Percentiles rank a stretch among this genome's conserved stretches.
Conservation (phyloP, 1,140 invertebrate genomes). For the Drosophila hydei region DNA sequence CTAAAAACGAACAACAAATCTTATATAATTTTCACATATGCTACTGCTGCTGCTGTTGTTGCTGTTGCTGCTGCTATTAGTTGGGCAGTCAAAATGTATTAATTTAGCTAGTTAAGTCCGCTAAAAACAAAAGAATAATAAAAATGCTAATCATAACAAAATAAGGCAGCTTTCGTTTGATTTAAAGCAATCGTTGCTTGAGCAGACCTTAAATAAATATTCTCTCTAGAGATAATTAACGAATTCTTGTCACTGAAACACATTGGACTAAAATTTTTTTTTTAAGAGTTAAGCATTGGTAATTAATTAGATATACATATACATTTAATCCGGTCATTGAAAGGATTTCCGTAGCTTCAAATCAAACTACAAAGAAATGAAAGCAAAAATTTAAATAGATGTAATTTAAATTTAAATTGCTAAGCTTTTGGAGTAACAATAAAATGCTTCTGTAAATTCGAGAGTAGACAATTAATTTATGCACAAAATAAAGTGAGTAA, state of each 20-base stretch:
- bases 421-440: not conserved
- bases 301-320: not conserved
- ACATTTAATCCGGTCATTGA: not conserved
- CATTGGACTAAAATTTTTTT: not conserved
- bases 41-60: conserved; percentile 4
- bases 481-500: conserved; percentile 1
- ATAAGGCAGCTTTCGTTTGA: not conserved
- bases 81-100: conserved; percentile 66
- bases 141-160: conserved; percentile 51
- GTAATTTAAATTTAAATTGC: no score
- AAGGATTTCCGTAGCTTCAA: no score
- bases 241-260: not conserved
- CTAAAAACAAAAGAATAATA: conserved; percentile 41
- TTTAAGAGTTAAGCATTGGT: conserved; percentile 6
- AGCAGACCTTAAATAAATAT: not conserved
- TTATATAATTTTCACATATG: conserved; percentile 22
- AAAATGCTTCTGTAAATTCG: no score
- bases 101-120: conserved; percentile 62
- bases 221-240: not conserved
- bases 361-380: no score
- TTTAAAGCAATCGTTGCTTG: not conserved
- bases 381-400: no score
- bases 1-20: conserved; percentile 53
- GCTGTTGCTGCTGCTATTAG: conserved; percentile 12
- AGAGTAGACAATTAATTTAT: not conserved